phyloP scores from a whole-genome alignment of 1,140 invertebrate species.

The Carposina sasakii region DNA sequence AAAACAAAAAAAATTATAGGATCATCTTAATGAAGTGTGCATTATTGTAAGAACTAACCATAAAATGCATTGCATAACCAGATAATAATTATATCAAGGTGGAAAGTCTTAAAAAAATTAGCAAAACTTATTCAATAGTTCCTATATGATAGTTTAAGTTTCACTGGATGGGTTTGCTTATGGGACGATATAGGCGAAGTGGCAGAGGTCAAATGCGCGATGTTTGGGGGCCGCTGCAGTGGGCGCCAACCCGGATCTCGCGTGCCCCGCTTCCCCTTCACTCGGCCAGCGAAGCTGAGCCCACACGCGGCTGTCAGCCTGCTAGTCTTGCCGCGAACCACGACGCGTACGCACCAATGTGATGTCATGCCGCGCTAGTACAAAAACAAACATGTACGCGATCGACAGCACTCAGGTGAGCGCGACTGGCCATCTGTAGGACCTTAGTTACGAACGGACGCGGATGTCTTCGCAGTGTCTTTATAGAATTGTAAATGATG shows the following conservation, averaged over 20 bases:
- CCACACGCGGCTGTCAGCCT: conserved; percentile 26
- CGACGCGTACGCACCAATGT: conserved; percentile 37
- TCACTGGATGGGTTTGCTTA: no score
- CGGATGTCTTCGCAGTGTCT: conserved; percentile 18
- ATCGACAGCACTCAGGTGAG: conserved; percentile 67
- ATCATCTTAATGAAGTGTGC: no score
- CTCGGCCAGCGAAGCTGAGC: conserved; percentile 39
- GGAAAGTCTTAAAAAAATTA: no score
- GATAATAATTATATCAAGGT: no score
- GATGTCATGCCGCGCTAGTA: conserved; percentile 43
- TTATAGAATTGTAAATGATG: conserved; percentile 46
- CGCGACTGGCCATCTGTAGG: conserved; percentile 22
- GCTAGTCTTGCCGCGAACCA: conserved; percentile 43
- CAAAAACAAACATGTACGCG: conserved; percentile 54
- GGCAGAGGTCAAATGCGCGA: conserved; percentile 50
- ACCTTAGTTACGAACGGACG: background rate
- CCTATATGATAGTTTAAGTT: no score
- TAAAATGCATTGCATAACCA: no score
- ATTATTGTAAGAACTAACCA: no score
- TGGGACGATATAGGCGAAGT: conserved; percentile 35
- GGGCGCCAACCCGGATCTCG: conserved; percentile 66
- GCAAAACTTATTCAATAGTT: no score
- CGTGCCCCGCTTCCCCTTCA: conserved; percentile 67
- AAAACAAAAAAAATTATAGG: no score
- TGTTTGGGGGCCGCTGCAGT: conserved; percentile 67